Base-by-base conservation (phyloP, 2,113 vertebrate genomes). In the Oncorhynchus gorbuscha region DNA sequence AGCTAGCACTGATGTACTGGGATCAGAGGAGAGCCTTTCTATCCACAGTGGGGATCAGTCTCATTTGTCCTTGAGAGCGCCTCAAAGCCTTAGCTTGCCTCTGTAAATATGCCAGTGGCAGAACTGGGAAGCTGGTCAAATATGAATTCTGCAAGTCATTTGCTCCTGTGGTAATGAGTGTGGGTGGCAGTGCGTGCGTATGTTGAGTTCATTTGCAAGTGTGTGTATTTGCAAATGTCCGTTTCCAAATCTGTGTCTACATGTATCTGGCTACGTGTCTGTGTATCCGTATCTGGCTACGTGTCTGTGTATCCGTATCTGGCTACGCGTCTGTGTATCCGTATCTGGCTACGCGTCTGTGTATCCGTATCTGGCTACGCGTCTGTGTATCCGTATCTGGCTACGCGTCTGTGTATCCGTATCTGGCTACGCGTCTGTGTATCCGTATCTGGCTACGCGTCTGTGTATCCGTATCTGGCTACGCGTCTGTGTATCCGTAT, bases 31-130 rank as follows among this genome's bases (percentile, higher is more conserved):
- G 39, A 45, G 39, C 39, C 39, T 45, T 55, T 55, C 16, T 55
- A 18, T 55, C 51, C 51, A 55, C 12, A 55, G 16, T 55, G 9
- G 20, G 58, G 1, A 4, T 28, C n/a, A 18, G 1, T 18, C 35
- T 28, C 9, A 79, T 75, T 51, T 55, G 64, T 48, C 75, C 85
- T 76, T 82, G 48, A 78, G 51, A 1, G 1, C 66, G 61, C 39
- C 51, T 72, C 39, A 69, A 28, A 76, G 64, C n/a, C 22, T 49
- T 35, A 12, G 45, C 45, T 74, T 18, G n/a, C 48, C 5, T 79
- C 3, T 77, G 48, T 64, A 13, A 0, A n/a, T 76, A 65, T 45
- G 32, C 72, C 39, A 62, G 32, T 35, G 18, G 30, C 18, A 28
- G 18, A 45, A 18, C 30, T 61, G 35, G 39, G 20, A 65, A 0